phyloP scores from a whole-genome alignment of 2,888 invertebrate species.

The Phymatocera aterrima region DNA sequence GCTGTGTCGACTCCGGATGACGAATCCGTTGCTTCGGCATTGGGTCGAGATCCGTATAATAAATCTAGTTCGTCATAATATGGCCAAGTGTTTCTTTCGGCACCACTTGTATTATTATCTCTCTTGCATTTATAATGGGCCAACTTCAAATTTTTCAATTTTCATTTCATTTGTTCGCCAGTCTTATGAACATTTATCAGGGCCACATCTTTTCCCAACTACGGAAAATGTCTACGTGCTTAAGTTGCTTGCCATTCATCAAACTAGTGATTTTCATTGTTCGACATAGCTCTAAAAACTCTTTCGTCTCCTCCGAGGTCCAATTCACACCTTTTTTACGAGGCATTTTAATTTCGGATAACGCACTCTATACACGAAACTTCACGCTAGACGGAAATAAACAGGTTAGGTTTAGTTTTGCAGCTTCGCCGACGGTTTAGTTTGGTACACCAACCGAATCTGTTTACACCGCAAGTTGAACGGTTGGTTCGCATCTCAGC shows the following conservation, averaged over 20 bases:
- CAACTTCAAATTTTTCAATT: constrained; percentile 24
- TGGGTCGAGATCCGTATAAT: constrained; percentile 6
- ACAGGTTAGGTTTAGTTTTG: not conserved
- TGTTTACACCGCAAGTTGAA: not conserved
- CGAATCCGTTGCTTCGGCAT: not conserved
- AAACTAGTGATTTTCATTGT: not conserved
- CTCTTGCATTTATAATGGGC: constrained; percentile 28
- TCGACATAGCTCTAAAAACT: not conserved
- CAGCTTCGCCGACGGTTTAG: not conserved
- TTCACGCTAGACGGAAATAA: too few relatives aligned
- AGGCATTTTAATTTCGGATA: not conserved
- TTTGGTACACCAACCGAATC: not conserved
- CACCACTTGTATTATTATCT: not conserved
- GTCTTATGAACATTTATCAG: not conserved
- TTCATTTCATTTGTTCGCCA: constrained; percentile 23
- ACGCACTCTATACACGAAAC: too few relatives aligned
- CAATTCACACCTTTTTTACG: not conserved
- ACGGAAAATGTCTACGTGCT: constrained; percentile 16
- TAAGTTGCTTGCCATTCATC: constrained; percentile 15
- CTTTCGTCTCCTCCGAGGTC: not conserved
- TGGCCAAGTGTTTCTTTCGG: not conserved
- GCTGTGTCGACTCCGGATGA: not conserved
- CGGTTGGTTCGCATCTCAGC: not conserved
- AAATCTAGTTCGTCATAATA: constrained; percentile 19
- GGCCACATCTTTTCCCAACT: constrained; percentile 12